phyloP scores from a whole-genome alignment of 2,797 vertebrate genomes.

The Alouatta caraya region DNA sequence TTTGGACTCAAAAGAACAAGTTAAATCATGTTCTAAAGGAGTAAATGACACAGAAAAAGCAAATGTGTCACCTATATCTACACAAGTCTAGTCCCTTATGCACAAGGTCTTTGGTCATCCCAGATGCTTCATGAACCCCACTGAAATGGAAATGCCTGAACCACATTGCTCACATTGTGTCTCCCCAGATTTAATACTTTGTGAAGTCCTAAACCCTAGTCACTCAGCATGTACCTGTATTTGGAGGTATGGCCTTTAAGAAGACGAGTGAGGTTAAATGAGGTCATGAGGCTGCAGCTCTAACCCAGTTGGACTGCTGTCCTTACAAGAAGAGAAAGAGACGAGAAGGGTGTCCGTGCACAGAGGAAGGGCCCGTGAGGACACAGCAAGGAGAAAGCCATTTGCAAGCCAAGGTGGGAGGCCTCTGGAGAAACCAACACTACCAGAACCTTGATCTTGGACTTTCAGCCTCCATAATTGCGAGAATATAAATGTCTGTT shows the following conservation, averaged over 20 bases:
- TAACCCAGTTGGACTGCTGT: accelerated
- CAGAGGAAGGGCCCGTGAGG: accelerated
- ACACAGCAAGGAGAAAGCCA: accelerated
- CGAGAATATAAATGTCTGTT: accelerated
- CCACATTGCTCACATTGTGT: accelerated
- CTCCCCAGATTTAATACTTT: not conserved
- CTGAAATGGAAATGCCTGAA: not conserved
- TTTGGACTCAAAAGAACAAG: not conserved
- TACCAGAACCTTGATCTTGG: accelerated
- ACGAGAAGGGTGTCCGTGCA: accelerated
- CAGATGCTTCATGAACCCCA: not conserved
- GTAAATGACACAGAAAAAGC: not conserved
- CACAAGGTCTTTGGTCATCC: too few relatives aligned
- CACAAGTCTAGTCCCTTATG: not conserved
- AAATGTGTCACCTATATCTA: not conserved
- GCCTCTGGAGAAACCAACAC: too few relatives aligned
- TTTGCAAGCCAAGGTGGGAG: not conserved
- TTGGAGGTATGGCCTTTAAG: not conserved
- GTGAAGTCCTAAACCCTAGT: not conserved
- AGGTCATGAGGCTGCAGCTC: accelerated
- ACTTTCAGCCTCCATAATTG: not conserved
- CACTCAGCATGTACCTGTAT: not conserved
- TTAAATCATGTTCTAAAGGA: not conserved
- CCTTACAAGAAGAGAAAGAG: not conserved
- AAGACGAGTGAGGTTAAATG: not conserved